Percentiles rank a stretch among this genome's conserved stretches.
These are phyloP conservation scores for Jaculus jaculus DNA, from an alignment of 2,113 vertebrate species.

Conservation along the genomic window DNA sequence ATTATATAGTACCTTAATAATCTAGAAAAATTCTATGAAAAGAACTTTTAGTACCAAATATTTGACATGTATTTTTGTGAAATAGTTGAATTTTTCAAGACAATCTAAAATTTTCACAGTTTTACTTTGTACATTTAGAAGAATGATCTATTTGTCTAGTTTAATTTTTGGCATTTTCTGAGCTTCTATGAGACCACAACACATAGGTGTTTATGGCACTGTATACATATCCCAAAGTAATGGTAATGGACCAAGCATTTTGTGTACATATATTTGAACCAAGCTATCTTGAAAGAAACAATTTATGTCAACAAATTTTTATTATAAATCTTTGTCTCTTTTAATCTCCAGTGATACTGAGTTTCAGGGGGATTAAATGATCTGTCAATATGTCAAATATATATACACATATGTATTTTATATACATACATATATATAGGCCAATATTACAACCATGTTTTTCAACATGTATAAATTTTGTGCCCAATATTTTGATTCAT, in stretches of 20 bases:
- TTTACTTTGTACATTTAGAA: neutral
- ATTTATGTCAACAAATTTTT: neutral
- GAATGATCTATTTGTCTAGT: neutral
- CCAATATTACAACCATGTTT: neutral
- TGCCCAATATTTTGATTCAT: neutral
- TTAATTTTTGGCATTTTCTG: neutral
- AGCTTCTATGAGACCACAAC: neutral
- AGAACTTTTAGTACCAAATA: neutral
- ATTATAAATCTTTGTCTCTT: neutral
- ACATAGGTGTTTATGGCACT: neutral
- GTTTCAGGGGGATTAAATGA: neutral
- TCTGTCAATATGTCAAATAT: too few species aligned
- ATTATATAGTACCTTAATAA: neutral
- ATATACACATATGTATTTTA: too few species aligned
- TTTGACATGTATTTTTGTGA: neutral
- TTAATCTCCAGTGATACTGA: neutral
- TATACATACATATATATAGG: neutral
- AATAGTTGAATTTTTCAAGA: neutral
- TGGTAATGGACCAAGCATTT: neutral
- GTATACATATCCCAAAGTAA: neutral
- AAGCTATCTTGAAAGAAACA: neutral
- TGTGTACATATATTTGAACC: neutral
- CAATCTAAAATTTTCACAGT: neutral
- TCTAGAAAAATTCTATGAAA: neutral
- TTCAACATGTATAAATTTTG: neutral